Evolutionary conservation across 1,140 invertebrate genomes (phyloP).

Genomic region (Apocrypta bakeri): DNA sequence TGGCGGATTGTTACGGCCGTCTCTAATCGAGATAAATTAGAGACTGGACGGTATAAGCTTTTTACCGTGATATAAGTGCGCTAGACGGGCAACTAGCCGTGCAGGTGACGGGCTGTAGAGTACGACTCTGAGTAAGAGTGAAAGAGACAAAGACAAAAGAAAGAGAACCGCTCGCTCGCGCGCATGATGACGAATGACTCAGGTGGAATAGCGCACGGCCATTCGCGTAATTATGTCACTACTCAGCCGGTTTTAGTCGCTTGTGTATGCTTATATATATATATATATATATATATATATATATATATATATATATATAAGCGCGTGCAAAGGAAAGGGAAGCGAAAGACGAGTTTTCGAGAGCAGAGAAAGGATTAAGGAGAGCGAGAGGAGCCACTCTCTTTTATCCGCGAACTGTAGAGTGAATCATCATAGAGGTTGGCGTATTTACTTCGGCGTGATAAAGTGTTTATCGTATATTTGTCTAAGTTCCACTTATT

Average conservation of each 20-base stretch:
- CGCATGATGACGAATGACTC: conserved; percentile 58
- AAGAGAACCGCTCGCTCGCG: conserved; percentile 19
- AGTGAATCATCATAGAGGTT: conserved; percentile 22
- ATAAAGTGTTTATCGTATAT: conserved; percentile 35
- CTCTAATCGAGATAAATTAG: conserved; percentile 37
- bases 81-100: background rate
- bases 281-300: background rate
- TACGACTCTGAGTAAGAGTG: background rate
- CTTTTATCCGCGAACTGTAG: background rate
- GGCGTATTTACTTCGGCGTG: background rate
- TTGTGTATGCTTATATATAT: no score
- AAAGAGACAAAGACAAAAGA: conserved; percentile 53
- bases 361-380: background rate
- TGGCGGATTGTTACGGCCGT: conserved; percentile 11
- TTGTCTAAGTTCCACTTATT: background rate
- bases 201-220: conserved; percentile 57
- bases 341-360: conserved; percentile 2
- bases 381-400: conserved; percentile 11
- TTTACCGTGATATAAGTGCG: background rate
- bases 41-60: background rate
- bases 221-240: conserved; percentile 65
- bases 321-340: background rate
- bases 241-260: conserved; percentile 36
- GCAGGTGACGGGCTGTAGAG: background rate
- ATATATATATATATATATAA: conserved; percentile 40